Conservation (phyloP, 1,140 invertebrate species). For the Drosophila murphyi region DNA sequence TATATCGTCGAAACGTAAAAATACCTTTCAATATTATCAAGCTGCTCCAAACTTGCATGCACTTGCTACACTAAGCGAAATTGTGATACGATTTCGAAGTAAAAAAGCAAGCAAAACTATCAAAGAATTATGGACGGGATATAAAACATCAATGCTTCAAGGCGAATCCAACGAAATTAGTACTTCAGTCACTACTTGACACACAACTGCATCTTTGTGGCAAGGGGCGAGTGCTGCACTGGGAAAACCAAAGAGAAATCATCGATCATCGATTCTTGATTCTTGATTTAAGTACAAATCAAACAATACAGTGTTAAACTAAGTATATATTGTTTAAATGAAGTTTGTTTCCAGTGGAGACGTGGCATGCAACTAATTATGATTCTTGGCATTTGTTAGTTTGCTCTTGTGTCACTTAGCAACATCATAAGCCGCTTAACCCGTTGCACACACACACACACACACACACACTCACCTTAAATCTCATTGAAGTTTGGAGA, state of each 20-base stretch:
- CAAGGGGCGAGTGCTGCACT: not conserved
- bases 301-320: no score
- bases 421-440: constrained; percentile 79
- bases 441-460: constrained; percentile 44
- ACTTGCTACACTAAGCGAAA: constrained; percentile 24
- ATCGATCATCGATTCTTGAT: not conserved
- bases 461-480: constrained; percentile 42
- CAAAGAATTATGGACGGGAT: no score
- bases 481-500: constrained; percentile 77
- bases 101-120: not conserved
- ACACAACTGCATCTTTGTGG: no score
- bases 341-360: no score
- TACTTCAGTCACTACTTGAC: no score
- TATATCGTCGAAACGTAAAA: constrained; percentile 48
- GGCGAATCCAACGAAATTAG: no score
- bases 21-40: constrained; percentile 50
- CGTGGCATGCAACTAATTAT: constrained; percentile 77
- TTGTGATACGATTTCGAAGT: not conserved
- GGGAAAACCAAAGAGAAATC: not conserved
- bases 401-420: constrained; percentile 78
- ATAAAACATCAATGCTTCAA: no score
- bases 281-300: no score
- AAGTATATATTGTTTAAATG: no score
- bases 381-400: constrained; percentile 70
- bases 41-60: constrained; percentile 32